phyloP scores from a whole-genome alignment of 2,888 invertebrate genomes.

The Malachius bipustulatus region DNA sequence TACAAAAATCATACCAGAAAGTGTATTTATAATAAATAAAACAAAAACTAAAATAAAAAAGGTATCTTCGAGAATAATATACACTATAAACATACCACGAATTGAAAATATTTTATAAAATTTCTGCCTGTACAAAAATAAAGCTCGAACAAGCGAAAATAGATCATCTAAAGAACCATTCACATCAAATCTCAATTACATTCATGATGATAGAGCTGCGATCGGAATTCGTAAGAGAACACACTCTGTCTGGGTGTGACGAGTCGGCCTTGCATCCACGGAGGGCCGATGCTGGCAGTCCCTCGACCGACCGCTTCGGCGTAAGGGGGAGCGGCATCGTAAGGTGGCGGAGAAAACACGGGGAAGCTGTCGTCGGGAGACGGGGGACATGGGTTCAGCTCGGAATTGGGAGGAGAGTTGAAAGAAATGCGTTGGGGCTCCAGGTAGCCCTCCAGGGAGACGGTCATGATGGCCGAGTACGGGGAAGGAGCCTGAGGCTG shows the following conservation, averaged over 20 bases:
- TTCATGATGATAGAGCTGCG: slow-evolving; percentile 75
- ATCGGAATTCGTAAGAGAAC: slow-evolving; percentile 64
- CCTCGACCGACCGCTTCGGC: slow-evolving; percentile 32
- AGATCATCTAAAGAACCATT: slow-evolving; percentile 14
- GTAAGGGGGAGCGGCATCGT: slow-evolving; percentile 38
- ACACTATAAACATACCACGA: no score
- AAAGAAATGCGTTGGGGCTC: slow-evolving; percentile 75
- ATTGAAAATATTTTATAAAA: no score
- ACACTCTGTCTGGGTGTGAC: slow-evolving; percentile 60
- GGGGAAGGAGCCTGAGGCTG: slow-evolving; percentile 56
- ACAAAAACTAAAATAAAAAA: no score
- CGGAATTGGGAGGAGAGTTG: slow-evolving; percentile 65
- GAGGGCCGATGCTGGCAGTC: slow-evolving; percentile 39
- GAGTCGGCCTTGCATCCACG: slow-evolving; percentile 41
- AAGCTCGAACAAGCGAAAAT: no score
- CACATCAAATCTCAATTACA: slow-evolving; percentile 49
- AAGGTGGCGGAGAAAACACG: slow-evolving; percentile 74
- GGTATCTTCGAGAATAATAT: no score
- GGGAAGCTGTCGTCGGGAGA: slow-evolving; percentile 75
- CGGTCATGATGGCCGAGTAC: slow-evolving; percentile 73
- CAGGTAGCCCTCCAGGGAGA: slow-evolving; percentile 74
- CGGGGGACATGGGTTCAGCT: slow-evolving; percentile 51
- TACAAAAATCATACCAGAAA: no score
- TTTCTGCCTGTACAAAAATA: no score
- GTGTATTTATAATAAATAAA: no score